Base-by-base conservation (phyloP, 2,888 invertebrate species). In the Pecten maximus region DNA sequence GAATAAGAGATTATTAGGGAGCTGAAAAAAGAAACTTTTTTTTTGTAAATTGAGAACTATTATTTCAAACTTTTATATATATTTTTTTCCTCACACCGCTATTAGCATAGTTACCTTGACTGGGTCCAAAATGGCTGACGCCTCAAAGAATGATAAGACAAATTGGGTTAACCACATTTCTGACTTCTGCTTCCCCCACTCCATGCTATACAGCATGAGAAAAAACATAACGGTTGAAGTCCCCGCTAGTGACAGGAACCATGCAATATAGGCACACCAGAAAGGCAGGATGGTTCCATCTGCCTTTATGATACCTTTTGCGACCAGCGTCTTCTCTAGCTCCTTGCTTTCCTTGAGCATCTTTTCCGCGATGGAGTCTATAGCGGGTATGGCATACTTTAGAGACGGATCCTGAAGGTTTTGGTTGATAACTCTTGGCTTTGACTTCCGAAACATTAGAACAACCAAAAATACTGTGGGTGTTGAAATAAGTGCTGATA, bases 131-230 rank as follows among this genome's bases (percentile, higher is more conserved):
- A 97, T 92, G 48, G 97, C 95, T 2, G 97, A 94, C 0, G 96
- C 96, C 23, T 96, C 95, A 74, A 97, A 94, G 93, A 97, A 96
- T 0, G 96, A 95, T 23, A 96, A 86, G 28, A 96, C 90, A 91
- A 97, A 96, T 4, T 97, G 95, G 0, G 96, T 95, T 10, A 97
- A 94, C 97, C 97, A 97, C 91, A 96, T 95, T 48, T 96, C 96
- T 0, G 97, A 96, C 89, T 96, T 96, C 87, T 95, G 95, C 92
- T 96, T 96, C 0, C 97, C 97, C 95, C 97, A 97, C 92, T 96
- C 93, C 92, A 97, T 96, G 89, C 96, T 97, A 95, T 96, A 97
- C 19, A 97, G 94, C 94, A 97, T 94, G 28, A 93, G 48, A 88
- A 94, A 94, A 92, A 94, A 94, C 0, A 92, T 93, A 23, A 92